Evolutionary conservation across 2,113 vertebrate genomes (phyloP), one percentile per base, ranked within the genome.

Genomic region (Peromyscus polionotus): DNA sequence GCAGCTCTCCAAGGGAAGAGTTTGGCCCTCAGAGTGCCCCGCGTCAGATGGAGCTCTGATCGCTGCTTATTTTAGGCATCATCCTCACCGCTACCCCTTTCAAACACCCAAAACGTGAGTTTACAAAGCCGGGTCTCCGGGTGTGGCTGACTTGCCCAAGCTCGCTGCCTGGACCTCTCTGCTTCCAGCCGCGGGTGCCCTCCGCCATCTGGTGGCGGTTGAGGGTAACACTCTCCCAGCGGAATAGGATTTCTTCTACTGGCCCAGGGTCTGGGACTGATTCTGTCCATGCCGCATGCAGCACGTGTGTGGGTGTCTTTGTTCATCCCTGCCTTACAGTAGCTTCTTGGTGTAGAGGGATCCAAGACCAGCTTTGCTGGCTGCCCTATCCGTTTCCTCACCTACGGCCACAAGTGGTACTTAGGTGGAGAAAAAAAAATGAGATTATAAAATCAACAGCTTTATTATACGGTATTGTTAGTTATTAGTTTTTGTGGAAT

Each of bases 181-280:
- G 3, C 36, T 33, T 48, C 1, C 26, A 81, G 93, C 48, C 0
- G 39, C 70, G 84, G 88, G 70, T 88, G 75, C 67, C 92, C 97
- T 96, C 73, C 98, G 96, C 98, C 98, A 97, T 91, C 98, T 98
- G 95, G 95, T 94, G 98, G 97, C 70, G 95, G 48, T 31, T 0
- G 0, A 1, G 2, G 14, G 95, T 45, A 97, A 76, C 31, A 54
- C 6, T 10, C 36, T 45, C 24, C 79, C 24, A 51, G 2, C 14
- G 61, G 16, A 20, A 3, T 0, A 63, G 42, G 70, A 10, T 20
- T 54, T 14, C 39, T 17, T 45, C 12, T 42, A 4, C 17, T 36
- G 3, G 36, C 70, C 8, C 3, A 22, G 1, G 70, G 24, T 48
- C 6, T 19, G 45, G 13, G 33, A 59, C 12, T 13, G 45, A 12